Evolutionary conservation across 2,113 vertebrate species (phyloP), one percentile per base, ranked within the genome.

Genomic region (Ornithorhynchus anatinus): DNA sequence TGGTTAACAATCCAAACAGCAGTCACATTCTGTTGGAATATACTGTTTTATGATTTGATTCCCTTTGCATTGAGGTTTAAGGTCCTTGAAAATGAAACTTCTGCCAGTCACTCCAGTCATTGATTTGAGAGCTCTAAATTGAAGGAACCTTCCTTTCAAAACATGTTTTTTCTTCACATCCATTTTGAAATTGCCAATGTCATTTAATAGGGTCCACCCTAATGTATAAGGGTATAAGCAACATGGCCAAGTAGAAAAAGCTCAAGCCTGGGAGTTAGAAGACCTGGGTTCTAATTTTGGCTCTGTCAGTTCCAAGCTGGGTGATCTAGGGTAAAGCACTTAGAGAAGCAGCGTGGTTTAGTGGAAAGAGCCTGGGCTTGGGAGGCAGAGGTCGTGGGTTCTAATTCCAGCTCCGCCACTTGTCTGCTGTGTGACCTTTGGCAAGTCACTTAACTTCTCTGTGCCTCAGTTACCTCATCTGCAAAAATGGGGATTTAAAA

Each of bases 111-210:
- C 85, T 79, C 75, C 17, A 40, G 59, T 29, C 72, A 44, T 60
- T 70, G 59, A 58, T 77, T 86, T 75, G 85, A 79, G 53, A 36
- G 51, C 69, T 74, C 57, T 69, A 56, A 78, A 58, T 71, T 72
- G 81, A 68, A 75, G 51, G 35, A 19, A 75, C 67, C 79, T 81
- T 17, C 10, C 51, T 77, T 83, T 69, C 47, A 57, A 20, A 66
- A 45, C 67, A 80, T n/a, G 52, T 80, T 80, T 81, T 57, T 68
- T 70, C 72, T 43, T 75, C 57, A 62, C 84, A 77, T 75, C 43
- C 79, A 62, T 31, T 69, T 79, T 22, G 36, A 58, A 75, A 67
- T 27, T 82, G 62, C 74, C 62, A 58, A 72, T 33, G 37, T 32
- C 59, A 60, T 67, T 68, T 65, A 59, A 75, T 43, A 68, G 42